Base-by-base conservation (phyloP, 2,797 vertebrate genomes). In the Eptatretus atami region DNA sequence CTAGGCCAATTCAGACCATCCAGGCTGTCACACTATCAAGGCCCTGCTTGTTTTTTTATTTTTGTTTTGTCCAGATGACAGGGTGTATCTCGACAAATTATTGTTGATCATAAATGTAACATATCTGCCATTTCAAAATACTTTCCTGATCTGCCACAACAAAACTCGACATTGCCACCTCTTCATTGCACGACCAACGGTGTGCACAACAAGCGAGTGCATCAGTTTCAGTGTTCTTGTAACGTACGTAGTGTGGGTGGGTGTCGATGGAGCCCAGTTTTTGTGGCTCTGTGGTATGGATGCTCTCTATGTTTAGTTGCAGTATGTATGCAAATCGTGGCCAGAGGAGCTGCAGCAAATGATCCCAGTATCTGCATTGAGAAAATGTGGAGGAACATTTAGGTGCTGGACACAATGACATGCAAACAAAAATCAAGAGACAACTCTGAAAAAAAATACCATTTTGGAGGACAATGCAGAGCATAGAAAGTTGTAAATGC, bases 221-320 rank as follows among this genome's bases (percentile, higher is more conserved):
- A 60, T 60, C 55, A 4, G 6, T 19, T 15, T 19, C 9, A 9
- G 6, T 9, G 19, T 19, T 19, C 14, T 60, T 9, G 53, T 2
- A 10, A 13, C 79, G 10, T 74, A 87, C 84, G 0, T 86, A 87
- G 74, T 88, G 86, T 0, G 85, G 86, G 9, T 84, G 75, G 2
- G 82, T 90, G 72, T 93, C 86, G 66, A 93, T 76, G 0, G 81
- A 71, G 2, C 86, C 84, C 52, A 93, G 74, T 53, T 77, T 83
- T 73, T 87, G 84, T 25, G 86, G 86, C 70, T 93, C 86, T 0
- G 83, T 86, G 77, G 78, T 80, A 13, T 82, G 77, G 73, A 93
- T 84, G 67, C 84, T 93, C 69, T 84, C 78, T 68, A 86, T 86
- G 69, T 93, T 88, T 76, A 92, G 78, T 74, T 87, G 84, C 72